These are phyloP conservation scores for Helarctos malayanus DNA, from an alignment of 2,797 vertebrate genomes.

Conservation along the genomic window DNA sequence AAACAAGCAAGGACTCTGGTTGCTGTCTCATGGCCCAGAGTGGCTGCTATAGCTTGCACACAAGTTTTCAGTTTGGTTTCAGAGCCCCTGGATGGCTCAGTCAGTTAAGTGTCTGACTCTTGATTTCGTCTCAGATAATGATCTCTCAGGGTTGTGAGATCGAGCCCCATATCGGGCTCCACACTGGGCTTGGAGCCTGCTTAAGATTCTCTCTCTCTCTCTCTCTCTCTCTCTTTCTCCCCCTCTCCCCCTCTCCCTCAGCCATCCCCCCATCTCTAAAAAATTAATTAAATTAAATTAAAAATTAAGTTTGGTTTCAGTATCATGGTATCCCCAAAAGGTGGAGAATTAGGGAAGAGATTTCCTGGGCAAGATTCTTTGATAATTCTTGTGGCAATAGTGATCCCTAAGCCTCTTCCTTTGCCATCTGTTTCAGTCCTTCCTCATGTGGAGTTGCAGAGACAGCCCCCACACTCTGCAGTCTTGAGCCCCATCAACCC, in stretches of 20 bases:
- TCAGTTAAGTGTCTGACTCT: not conserved
- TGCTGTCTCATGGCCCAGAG: not conserved
- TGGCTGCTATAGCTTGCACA: not conserved
- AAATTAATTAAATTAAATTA: not conserved
- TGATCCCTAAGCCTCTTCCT: not conserved
- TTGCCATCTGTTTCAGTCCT: conserved; percentile 3
- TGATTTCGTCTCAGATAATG: not conserved
- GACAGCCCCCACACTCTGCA: not conserved
- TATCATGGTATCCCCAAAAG: not conserved
- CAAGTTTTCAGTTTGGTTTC: not conserved
- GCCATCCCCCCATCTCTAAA: not conserved
- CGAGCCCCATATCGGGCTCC: not conserved
- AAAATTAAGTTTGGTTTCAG: not conserved
- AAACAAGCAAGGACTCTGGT: not conserved
- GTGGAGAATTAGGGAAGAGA: not conserved
- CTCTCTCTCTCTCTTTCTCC: not conserved
- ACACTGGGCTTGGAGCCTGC: not conserved
- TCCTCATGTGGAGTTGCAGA: not conserved
- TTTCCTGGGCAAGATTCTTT: conserved; percentile 4
- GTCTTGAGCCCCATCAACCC: not conserved
- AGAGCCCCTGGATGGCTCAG: not conserved
- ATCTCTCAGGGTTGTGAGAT: not conserved
- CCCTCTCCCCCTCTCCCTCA: not conserved
- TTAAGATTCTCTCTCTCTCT: not conserved
- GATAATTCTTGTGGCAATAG: not conserved